These are phyloP conservation scores for Stichopus horrens DNA, from an alignment of 53 echinoderm and acorn worm genomes.

Conservation along the genomic window DNA sequence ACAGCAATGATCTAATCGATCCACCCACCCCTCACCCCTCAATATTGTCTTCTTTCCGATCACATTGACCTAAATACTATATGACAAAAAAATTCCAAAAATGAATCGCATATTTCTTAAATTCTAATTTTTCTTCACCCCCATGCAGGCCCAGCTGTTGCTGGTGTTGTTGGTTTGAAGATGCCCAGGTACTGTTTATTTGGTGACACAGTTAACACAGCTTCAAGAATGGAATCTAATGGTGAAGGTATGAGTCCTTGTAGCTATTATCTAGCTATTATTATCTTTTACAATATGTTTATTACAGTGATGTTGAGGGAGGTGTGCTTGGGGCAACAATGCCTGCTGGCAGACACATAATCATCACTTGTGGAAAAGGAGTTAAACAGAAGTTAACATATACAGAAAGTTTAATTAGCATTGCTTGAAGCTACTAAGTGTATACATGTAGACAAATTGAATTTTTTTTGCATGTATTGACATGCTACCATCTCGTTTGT, in stretches of 20 bases:
- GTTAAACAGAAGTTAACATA: background rate
- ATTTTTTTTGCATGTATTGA: background rate
- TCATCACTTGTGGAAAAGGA: too few species aligned
- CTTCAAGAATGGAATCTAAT: constrained; percentile 95
- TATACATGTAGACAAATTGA: too few species aligned
- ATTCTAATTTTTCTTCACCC: too few species aligned
- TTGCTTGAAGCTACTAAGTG: too few species aligned
- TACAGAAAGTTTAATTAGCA: too few species aligned
- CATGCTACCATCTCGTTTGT: background rate
- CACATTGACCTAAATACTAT: too few species aligned
- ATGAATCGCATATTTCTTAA: too few species aligned
- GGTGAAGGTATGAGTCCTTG: constrained; percentile 70
- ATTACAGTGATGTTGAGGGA: background rate
- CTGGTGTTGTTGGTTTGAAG: constrained; percentile 90
- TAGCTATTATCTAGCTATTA: background rate
- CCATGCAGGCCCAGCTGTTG: constrained; percentile 73
- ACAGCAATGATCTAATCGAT: too few species aligned
- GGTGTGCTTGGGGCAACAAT: background rate
- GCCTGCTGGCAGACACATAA: background rate
- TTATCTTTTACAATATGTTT: background rate
- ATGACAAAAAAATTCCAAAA: too few species aligned
- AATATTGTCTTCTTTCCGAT: too few species aligned
- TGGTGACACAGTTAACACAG: constrained; percentile 95
- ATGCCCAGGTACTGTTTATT: constrained; percentile 95
- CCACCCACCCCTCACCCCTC: too few species aligned